Evolutionary conservation across 1,140 invertebrate species (phyloP).

Genomic region (Cyclina sinensis): DNA sequence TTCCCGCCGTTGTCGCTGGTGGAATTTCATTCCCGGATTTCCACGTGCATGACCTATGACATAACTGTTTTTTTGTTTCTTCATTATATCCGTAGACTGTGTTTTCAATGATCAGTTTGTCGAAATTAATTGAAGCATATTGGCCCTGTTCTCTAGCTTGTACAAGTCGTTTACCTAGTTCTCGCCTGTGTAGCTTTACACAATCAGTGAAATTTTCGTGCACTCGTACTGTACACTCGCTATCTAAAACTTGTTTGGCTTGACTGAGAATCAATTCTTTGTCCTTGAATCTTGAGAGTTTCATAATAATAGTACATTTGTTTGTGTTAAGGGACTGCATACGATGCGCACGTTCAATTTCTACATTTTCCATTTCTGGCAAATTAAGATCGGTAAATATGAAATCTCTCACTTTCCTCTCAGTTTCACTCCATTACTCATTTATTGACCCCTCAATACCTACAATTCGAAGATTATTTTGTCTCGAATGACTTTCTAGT

Average conservation of each 20-base stretch:
- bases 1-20: too few relatives aligned
- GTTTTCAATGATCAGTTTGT: too few relatives aligned
- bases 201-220: conserved; percentile 17
- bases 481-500: conserved; percentile 16
- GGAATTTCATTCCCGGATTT: too few relatives aligned
- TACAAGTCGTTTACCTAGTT: conserved; percentile 4
- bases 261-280: neutral
- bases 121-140: conserved; percentile 14
- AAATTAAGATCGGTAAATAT: conserved; percentile 18
- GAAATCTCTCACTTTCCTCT: too few relatives aligned
- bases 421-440: too few relatives aligned
- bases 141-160: neutral
- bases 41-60: conserved; percentile 4
- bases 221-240: neutral
- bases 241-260: conserved; percentile 7
- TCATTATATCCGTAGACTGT: neutral
- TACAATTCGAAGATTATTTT: conserved; percentile 30
- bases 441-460: too few relatives aligned
- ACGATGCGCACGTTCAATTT: conserved; percentile 20
- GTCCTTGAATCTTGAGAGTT: too few relatives aligned
- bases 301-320: too few relatives aligned
- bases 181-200: too few relatives aligned
- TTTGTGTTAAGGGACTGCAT: neutral
- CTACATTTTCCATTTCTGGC: conserved; percentile 38
- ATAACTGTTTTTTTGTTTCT: neutral